Conservation (phyloP, 92 coral and sea anemone genomes). For the Epizoanthus ramosus region DNA sequence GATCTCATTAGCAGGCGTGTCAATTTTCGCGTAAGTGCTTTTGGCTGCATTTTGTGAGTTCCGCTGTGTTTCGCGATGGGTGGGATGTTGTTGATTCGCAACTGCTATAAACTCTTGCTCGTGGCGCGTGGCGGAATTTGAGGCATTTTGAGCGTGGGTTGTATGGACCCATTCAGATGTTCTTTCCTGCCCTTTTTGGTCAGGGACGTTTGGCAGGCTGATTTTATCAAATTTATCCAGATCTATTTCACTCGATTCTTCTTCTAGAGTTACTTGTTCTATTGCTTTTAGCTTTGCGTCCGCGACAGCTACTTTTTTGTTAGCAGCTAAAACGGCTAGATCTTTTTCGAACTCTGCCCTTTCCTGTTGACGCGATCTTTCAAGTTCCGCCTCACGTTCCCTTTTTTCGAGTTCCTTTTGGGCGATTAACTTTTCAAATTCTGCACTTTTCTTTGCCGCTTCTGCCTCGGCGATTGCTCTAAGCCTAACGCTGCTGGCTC, state of each 20-base stretch:
- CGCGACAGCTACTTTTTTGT: constrained; percentile 27
- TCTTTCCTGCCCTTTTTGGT: neutral
- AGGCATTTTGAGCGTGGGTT: neutral
- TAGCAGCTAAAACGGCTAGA: neutral
- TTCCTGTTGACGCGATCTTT: constrained; percentile 22
- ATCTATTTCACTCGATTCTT: neutral
- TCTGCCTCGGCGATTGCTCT: constrained; percentile 13
- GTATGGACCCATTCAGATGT: neutral
- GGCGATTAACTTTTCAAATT: constrained; percentile 1
- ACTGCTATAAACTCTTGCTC: neutral
- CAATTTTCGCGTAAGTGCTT: too few species aligned
- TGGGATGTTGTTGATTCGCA: neutral
- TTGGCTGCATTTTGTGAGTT: neutral
- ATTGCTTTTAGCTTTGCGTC: constrained; percentile 26
- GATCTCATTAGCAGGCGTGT: neutral
- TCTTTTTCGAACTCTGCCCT: constrained; percentile 6
- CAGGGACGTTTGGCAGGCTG: neutral
- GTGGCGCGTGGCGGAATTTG: neutral
- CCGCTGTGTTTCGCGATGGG: neutral
- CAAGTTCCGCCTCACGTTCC: constrained; percentile 12
- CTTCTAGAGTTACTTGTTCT: neutral
- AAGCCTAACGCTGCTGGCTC: constrained; percentile 11
- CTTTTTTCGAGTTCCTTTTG: constrained; percentile 19
- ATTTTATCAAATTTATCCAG: too few species aligned
- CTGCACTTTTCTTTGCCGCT: constrained; percentile 3